Evolutionary conservation across 2,113 vertebrate genomes (phyloP).

Genomic region (Vulpes vulpes): DNA sequence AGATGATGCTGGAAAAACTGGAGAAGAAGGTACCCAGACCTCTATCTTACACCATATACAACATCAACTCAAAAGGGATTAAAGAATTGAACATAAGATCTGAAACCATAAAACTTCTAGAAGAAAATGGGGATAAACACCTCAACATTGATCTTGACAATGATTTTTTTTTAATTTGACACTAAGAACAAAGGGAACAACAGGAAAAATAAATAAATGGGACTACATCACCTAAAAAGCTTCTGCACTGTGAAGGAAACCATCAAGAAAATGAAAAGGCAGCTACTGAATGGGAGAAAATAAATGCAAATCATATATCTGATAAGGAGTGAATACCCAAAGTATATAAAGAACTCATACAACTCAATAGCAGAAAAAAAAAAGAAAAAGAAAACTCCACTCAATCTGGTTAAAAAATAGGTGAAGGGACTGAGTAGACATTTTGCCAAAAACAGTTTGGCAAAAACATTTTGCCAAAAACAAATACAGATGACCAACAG

Average conservation of each 20-base stretch:
- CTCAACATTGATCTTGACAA: neutral
- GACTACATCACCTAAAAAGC: neutral
- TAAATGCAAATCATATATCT: neutral
- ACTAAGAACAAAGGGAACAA: neutral
- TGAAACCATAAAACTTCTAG: neutral
- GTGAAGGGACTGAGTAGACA: neutral
- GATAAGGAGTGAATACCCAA: neutral
- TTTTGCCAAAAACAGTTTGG: neutral
- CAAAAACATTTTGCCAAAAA: neutral
- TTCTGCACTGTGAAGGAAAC: neutral
- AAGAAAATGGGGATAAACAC: neutral
- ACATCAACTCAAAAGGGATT: neutral
- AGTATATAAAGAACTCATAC: neutral
- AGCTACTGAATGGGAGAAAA: neutral
- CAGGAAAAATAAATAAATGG: neutral
- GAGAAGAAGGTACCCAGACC: neutral
- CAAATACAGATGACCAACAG: neutral
- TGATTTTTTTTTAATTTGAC: neutral
- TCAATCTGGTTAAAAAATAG: neutral
- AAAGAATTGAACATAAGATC: neutral
- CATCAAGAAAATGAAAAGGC: neutral
- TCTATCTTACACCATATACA: neutral
- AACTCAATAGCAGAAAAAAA: neutral
- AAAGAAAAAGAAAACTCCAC: neutral
- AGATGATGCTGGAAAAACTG: neutral